A percentile compares a stretch with the other conserved stretches of the same genome.
phyloP scores from a whole-genome alignment of 2,113 vertebrate species.

The Prochilodus magdalenae region DNA sequence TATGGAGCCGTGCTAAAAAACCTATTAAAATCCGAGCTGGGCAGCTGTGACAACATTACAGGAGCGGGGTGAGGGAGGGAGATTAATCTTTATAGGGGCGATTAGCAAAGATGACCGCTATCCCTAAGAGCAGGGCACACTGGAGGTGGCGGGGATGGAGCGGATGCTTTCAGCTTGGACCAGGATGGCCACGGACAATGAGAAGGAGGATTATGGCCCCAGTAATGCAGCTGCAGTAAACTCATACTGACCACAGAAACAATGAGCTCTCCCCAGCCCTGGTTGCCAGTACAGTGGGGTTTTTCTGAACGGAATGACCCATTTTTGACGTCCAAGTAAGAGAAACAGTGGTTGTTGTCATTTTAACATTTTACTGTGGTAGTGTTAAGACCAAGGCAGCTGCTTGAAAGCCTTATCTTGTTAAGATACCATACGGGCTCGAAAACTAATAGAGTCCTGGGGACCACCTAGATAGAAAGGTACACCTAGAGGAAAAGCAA shows the following conservation, averaged over 20 bases:
- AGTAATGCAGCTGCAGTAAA: slow-evolving; percentile 7
- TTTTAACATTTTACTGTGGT: neutral
- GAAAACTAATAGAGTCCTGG: slow-evolving; percentile 36
- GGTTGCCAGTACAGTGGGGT: neutral
- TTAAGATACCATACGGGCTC: slow-evolving; percentile 21
- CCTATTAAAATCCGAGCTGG: slow-evolving; percentile 53
- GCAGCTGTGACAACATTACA: slow-evolving; percentile 54
- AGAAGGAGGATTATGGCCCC: neutral
- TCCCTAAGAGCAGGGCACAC: slow-evolving; percentile 1
- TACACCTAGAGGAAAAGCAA: slow-evolving; percentile 61
- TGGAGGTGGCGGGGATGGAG: neutral
- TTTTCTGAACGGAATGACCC: neutral
- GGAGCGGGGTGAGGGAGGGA: slow-evolving; percentile 43
- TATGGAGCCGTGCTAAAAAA: slow-evolving; percentile 51
- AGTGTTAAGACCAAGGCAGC: neutral
- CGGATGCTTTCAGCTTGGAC: neutral
- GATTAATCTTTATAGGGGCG: slow-evolving; percentile 57
- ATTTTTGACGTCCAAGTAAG: neutral
- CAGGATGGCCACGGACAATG: neutral
- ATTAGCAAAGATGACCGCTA: slow-evolving; percentile 42
- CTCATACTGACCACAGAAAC: neutral
- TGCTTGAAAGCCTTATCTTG: slow-evolving; percentile 12
- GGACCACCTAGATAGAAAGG: slow-evolving; percentile 24
- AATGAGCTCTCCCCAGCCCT: neutral
- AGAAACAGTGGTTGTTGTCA: neutral